Conservation (phyloP, 2,113 vertebrate species). For the Electrona antarctica region DNA sequence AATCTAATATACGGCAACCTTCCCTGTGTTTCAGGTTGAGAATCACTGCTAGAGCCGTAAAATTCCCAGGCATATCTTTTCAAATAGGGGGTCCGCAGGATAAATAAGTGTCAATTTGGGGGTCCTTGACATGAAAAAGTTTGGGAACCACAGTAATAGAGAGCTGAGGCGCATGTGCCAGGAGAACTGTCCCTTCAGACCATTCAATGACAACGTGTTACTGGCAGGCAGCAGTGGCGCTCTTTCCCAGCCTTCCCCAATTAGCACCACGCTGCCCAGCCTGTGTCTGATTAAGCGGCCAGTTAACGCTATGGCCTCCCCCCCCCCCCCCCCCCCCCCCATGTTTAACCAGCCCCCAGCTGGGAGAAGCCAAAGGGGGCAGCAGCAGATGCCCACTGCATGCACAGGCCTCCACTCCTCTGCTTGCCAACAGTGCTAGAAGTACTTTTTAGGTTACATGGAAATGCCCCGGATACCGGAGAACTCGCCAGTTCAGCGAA, state of each 20-base stretch:
- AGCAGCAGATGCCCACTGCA: slow-evolving; percentile 19
- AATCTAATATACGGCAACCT: too few species aligned
- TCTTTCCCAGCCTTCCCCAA: slow-evolving; percentile 53
- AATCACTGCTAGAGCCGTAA: too few species aligned
- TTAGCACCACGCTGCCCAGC: slow-evolving; percentile 60
- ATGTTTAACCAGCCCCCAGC: slow-evolving; percentile 56
- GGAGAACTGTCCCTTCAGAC: slow-evolving; percentile 45
- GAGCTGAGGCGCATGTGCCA: too few species aligned
- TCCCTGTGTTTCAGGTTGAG: too few species aligned
- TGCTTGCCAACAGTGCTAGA: not conserved
- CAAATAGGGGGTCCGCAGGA: too few species aligned
- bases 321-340: slow-evolving; percentile 15
- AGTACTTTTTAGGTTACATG: too few species aligned
- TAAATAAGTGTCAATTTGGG: too few species aligned
- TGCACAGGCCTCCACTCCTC: not conserved
- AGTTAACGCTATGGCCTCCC: slow-evolving; percentile 56
- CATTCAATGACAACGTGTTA: slow-evolving; percentile 56
- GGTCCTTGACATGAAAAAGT: too few species aligned
- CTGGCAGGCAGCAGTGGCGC: slow-evolving; percentile 57
- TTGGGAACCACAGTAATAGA: too few species aligned
- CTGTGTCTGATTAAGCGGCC: slow-evolving; percentile 63
- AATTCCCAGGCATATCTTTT: too few species aligned
- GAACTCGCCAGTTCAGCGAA: too few species aligned
- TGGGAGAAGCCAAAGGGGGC: slow-evolving; percentile 40
- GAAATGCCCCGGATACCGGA: too few species aligned